Conservation (phyloP, 2,113 vertebrate genomes). For the Indicator maculatus region DNA sequence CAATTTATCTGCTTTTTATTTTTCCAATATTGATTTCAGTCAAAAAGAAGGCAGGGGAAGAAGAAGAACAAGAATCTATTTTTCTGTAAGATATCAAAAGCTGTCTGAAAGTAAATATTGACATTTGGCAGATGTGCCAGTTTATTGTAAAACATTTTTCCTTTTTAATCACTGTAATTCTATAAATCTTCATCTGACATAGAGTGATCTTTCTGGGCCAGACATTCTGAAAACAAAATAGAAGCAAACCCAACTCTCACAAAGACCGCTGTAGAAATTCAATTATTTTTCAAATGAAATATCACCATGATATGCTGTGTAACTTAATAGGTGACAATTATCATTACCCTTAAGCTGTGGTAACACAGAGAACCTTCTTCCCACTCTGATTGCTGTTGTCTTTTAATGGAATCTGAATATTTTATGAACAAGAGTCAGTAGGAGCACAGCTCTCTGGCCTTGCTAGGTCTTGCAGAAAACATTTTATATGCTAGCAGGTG, state of each 20-base stretch:
- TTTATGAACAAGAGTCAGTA: slow-evolving; percentile 24
- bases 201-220: not conserved
- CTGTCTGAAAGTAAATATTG: slow-evolving; percentile 43
- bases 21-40: slow-evolving; percentile 32
- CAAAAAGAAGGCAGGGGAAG: not conserved
- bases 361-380: slow-evolving; percentile 17
- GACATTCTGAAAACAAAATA: not conserved
- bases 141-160: slow-evolving; percentile 39
- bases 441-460: slow-evolving; percentile 1
- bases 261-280: not conserved
- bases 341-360: not conserved
- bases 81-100: slow-evolving; percentile 10
- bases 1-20: not conserved
- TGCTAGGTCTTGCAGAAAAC: not conserved
- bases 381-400: slow-evolving; percentile 12
- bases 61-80: slow-evolving; percentile 24
- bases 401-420: slow-evolving; percentile 52
- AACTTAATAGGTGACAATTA: slow-evolving; percentile 5
- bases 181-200: not conserved
- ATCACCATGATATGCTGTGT: not conserved
- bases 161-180: slow-evolving; percentile 8
- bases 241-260: not conserved
- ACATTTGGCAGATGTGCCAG: slow-evolving; percentile 5
- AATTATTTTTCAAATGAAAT: not conserved
- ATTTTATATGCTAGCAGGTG: not conserved